phyloP scores from a whole-genome alignment of 2,113 vertebrate genomes.

The Peromyscus leucopus region DNA sequence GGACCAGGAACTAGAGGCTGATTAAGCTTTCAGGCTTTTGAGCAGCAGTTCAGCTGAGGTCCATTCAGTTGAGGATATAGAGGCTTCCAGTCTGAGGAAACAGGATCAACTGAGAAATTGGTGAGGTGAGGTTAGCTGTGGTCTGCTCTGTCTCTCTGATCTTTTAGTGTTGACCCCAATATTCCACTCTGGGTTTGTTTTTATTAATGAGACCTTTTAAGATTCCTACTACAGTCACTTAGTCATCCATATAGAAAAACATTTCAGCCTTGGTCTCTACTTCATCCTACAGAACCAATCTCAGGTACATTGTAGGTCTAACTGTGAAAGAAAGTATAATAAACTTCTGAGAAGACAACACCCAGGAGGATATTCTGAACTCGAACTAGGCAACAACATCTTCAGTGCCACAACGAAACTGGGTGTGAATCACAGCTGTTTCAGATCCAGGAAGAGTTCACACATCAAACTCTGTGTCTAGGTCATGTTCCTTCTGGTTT shows the following conservation, averaged over 20 bases:
- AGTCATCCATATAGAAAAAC: neutral
- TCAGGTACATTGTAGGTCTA: neutral
- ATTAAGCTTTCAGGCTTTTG: no score
- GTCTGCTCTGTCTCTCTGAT: no score
- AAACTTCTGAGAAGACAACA: neutral
- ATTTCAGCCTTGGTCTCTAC: neutral
- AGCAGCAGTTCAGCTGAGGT: no score
- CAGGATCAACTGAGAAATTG: no score
- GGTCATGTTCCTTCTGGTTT: neutral
- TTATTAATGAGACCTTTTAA: no score
- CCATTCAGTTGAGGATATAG: no score
- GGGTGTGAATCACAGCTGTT: neutral
- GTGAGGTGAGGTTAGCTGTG: no score
- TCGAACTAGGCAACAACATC: neutral
- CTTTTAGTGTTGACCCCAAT: no score
- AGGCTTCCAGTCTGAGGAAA: no score
- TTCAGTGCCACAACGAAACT: neutral
- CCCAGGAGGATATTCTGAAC: neutral
- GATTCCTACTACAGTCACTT: neutral
- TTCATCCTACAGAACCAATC: slow-evolving; percentile 2
- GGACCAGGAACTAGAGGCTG: no score
- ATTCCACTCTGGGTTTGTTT: no score
- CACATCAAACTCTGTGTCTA: neutral
- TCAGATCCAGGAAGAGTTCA: neutral
- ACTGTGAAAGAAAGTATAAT: neutral